phyloP scores from a whole-genome alignment of 2,797 vertebrate genomes.

The Spatula clypeata region DNA sequence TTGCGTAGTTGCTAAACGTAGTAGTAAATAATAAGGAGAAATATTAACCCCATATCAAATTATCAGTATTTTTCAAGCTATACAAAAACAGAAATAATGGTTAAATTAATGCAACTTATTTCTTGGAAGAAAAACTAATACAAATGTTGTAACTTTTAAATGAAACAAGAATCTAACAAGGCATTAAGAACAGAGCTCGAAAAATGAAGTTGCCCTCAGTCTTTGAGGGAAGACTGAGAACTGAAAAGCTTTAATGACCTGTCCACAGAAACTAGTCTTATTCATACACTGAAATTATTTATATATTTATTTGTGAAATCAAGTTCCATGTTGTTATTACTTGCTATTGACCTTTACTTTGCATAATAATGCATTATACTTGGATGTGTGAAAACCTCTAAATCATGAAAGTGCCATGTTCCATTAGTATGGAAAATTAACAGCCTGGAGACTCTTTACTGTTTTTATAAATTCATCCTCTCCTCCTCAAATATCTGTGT shows the following conservation, averaged over 20 bases:
- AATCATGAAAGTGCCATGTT: not conserved
- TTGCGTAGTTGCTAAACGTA: conserved; percentile 82
- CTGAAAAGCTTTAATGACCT: not conserved
- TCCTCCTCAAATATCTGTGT: too few species aligned
- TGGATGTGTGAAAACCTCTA: too few species aligned
- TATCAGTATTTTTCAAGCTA: not conserved
- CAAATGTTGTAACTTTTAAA: fast-evolving
- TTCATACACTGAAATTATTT: fast-evolving
- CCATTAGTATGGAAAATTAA: not conserved
- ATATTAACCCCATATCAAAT: not conserved
- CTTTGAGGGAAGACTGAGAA: not conserved
- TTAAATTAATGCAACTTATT: not conserved
- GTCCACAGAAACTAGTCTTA: not conserved
- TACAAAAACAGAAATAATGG: not conserved
- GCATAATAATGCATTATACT: not conserved
- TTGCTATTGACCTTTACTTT: not conserved
- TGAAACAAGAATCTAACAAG: not conserved
- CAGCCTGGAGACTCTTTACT: not conserved
- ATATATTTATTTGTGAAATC: not conserved
- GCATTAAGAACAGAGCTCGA: not conserved
- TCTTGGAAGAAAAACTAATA: not conserved
- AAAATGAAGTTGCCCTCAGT: not conserved
- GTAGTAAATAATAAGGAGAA: not conserved
- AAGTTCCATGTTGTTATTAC: not conserved
- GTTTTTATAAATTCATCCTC: not conserved